A percentile compares a stretch with the other conserved stretches of the same genome.
These are phyloP conservation scores for Alentia gelatinosa DNA, from an alignment of 2,888 invertebrate genomes.

Conservation along the genomic window DNA sequence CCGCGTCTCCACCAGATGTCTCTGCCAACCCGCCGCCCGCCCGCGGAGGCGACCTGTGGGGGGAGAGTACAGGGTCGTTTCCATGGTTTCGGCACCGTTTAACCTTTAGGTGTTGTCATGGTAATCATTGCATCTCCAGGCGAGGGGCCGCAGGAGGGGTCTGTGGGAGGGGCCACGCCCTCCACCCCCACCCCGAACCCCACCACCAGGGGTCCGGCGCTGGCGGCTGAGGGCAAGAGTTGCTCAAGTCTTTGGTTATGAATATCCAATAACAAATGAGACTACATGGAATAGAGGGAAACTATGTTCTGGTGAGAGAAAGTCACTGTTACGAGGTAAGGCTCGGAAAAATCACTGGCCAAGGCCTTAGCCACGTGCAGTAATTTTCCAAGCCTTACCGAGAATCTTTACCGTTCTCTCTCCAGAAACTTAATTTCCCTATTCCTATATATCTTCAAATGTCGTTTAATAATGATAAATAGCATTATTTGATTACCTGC, in stretches of 20 bases:
- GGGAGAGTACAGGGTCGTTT: not conserved
- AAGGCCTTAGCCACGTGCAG: no score
- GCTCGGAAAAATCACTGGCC: no score
- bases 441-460: no score
- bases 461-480: no score
- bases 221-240: not conserved
- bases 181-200: not conserved
- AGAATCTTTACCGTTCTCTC: no score
- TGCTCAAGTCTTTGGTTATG: no score
- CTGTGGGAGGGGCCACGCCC: conserved; percentile 25
- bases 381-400: not conserved
- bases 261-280: no score
- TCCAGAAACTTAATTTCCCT: no score
- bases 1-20: not conserved
- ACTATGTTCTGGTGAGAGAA: no score
- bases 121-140: not conserved
- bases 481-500: no score
- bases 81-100: conserved; percentile 47
- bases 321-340: no score
- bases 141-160: not conserved
- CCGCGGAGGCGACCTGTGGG: not conserved
- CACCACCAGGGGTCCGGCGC: not conserved
- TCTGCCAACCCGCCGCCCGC: not conserved
- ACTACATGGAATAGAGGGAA: no score
- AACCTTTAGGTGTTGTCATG: conserved; percentile 40